These are phyloP conservation scores for Lethrus apterus DNA, from an alignment of 1,140 invertebrate genomes.

Conservation along the genomic window DNA sequence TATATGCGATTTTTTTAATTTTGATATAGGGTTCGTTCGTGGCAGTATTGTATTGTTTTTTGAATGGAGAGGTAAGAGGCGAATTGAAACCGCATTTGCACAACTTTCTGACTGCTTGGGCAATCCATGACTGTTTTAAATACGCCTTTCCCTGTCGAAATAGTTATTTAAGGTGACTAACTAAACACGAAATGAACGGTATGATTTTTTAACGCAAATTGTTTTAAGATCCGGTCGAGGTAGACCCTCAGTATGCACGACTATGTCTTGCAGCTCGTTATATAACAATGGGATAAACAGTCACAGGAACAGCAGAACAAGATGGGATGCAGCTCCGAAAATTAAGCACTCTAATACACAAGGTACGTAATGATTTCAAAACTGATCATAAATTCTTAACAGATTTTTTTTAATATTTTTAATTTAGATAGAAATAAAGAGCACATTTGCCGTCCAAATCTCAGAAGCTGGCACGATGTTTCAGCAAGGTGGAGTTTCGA, in stretches of 20 bases:
- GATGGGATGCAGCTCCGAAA: constrained; percentile 23
- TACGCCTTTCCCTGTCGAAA: constrained; percentile 33
- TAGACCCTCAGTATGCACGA: constrained; percentile 39
- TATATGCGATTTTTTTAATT: constrained; percentile 41
- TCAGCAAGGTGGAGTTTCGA: constrained; percentile 12
- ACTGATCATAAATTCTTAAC: background rate
- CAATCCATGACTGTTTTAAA: constrained; percentile 29
- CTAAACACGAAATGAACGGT: constrained; percentile 2
- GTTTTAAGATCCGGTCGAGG: constrained; percentile 36
- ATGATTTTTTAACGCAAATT: constrained; percentile 21
- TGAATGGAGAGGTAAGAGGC: constrained; percentile 74
- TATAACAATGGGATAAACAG: constrained; percentile 33
- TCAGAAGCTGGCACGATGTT: constrained; percentile 19
- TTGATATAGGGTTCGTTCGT: constrained; percentile 82
- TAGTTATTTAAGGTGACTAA: constrained; percentile 31
- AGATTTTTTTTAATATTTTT: too few species aligned
- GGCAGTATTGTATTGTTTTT: constrained; percentile 79
- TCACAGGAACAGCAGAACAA: constrained; percentile 24
- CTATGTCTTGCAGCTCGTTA: constrained; percentile 39
- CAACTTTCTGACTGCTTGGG: constrained; percentile 27
- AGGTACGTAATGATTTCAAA: constrained; percentile 1
- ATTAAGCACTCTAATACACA: constrained; percentile 5
- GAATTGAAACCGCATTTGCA: constrained; percentile 36
- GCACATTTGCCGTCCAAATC: constrained; percentile 17
- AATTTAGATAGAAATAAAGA: constrained; percentile 21